These are phyloP conservation scores for Erethizon dorsatum DNA, from an alignment of 2,797 vertebrate genomes.

Conservation along the genomic window DNA sequence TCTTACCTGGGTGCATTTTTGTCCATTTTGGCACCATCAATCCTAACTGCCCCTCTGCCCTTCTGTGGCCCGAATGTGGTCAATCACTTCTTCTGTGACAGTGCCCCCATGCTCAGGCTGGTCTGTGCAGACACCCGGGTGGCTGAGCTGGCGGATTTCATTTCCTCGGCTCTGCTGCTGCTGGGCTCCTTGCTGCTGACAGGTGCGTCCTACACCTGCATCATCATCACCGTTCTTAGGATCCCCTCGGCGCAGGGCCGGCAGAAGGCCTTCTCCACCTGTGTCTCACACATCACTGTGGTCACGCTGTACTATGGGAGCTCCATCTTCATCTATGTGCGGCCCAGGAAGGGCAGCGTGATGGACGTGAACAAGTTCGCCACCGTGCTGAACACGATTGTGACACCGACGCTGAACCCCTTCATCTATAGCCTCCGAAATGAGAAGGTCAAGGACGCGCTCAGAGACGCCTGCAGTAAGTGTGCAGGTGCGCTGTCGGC, in stretches of 20 bases:
- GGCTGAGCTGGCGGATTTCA: slow-evolving; percentile 67
- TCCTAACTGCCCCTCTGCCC: slow-evolving; percentile 35
- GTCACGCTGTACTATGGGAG: slow-evolving; percentile 72
- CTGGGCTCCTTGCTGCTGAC: slow-evolving; percentile 73
- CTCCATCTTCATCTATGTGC: slow-evolving; percentile 74
- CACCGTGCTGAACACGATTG: slow-evolving; percentile 71
- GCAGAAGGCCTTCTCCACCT: slow-evolving; percentile 39
- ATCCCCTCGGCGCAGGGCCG: slow-evolving; percentile 48
- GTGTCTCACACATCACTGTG: not conserved
- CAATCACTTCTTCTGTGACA: slow-evolving; percentile 76
- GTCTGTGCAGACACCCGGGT: slow-evolving; percentile 61
- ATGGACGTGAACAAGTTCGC: slow-evolving; percentile 61
- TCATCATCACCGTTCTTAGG: slow-evolving; percentile 43
- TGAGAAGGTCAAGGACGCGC: slow-evolving; percentile 36
- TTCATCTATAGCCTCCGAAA: slow-evolving; percentile 43
- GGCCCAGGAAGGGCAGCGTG: slow-evolving; percentile 26
- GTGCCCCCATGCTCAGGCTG: slow-evolving; percentile 62
- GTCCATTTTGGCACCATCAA: slow-evolving; percentile 9
- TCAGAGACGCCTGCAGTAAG: not conserved
- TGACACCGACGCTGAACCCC: slow-evolving; percentile 39
- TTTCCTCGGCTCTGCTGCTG: slow-evolving; percentile 62
- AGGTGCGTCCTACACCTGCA: slow-evolving; percentile 51
- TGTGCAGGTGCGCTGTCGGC: not conserved
- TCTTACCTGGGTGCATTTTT: slow-evolving; percentile 72
- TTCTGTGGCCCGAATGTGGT: slow-evolving; percentile 66